A percentile compares a stretch with the other conserved stretches of the same genome.
These are phyloP conservation scores for Pterostichus niger DNA, from an alignment of 2,888 invertebrate species.

Conservation along the genomic window DNA sequence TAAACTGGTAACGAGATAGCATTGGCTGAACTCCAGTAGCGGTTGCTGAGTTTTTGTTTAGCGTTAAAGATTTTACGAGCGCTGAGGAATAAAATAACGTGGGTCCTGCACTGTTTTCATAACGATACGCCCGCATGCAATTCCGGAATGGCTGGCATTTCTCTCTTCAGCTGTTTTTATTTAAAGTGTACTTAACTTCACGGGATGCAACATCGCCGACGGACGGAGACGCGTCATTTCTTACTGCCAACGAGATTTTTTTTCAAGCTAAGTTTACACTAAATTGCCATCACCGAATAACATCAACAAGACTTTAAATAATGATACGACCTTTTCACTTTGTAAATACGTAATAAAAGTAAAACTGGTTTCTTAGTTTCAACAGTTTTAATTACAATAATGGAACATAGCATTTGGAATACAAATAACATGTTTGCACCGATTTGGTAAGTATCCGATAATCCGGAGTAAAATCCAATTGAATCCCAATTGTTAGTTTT, in stretches of 20 bases:
- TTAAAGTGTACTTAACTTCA: slow-evolving; percentile 52
- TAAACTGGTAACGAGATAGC: slow-evolving; percentile 28
- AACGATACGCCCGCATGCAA: slow-evolving; percentile 54
- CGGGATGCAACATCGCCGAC: slow-evolving; percentile 35
- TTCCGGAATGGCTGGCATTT: slow-evolving; percentile 39
- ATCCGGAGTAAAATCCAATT: slow-evolving; percentile 17
- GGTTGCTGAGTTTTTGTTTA: slow-evolving; percentile 10
- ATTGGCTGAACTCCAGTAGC: slow-evolving; percentile 41
- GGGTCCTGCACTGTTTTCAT: slow-evolving; percentile 48
- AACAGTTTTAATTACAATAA: neutral
- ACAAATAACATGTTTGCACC: neutral
- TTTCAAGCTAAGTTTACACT: neutral
- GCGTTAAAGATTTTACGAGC: slow-evolving; percentile 48
- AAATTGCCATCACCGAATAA: slow-evolving; percentile 13
- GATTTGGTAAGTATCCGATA: slow-evolving; percentile 5
- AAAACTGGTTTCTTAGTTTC: neutral
- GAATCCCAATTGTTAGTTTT: slow-evolving; percentile 33
- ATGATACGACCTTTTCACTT: slow-evolving; percentile 25
- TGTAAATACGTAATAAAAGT: slow-evolving; percentile 13
- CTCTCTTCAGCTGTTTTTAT: slow-evolving; percentile 34
- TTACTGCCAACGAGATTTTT: slow-evolving; percentile 24
- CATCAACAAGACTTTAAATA: slow-evolving; percentile 13
- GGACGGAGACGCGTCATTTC: slow-evolving; percentile 31
- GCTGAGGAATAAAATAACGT: slow-evolving; percentile 22
- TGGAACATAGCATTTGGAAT: slow-evolving; percentile 13